Evolutionary conservation across 2,797 vertebrate species (phyloP).

Genomic region (Danionella dracula): DNA sequence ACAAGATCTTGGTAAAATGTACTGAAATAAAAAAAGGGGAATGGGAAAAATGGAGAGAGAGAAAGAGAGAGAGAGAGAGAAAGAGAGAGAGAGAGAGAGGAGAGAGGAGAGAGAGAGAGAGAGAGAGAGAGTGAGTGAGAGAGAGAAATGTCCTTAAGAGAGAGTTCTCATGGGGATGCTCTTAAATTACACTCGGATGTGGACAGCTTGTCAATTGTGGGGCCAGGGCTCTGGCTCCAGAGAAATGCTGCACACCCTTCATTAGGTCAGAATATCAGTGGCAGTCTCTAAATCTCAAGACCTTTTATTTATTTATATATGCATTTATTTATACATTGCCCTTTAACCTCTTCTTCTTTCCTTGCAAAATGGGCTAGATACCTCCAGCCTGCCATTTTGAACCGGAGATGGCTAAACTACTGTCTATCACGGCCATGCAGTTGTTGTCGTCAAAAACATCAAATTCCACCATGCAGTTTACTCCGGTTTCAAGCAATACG

Average conservation of each 20-base stretch:
- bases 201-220: slow-evolving; percentile 71
- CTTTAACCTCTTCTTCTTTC: slow-evolving; percentile 9
- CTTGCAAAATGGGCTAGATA: slow-evolving; percentile 4
- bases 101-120: slow-evolving; percentile 16
- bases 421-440: no score
- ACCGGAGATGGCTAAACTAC: slow-evolving; percentile 5
- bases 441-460: no score
- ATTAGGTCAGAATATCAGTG: slow-evolving; percentile 43
- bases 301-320: slow-evolving; percentile 48
- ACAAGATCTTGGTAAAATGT: no score
- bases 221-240: slow-evolving; percentile 48
- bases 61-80: slow-evolving; percentile 9
- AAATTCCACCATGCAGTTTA: no score
- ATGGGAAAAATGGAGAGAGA: slow-evolving; percentile 17
- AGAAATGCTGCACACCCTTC: slow-evolving; percentile 43
- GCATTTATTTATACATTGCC: slow-evolving; percentile 44
- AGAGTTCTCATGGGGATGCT: slow-evolving; percentile 56
- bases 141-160: slow-evolving; percentile 62
- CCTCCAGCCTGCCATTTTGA: slow-evolving; percentile 5
- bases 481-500: no score
- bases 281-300: slow-evolving; percentile 48
- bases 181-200: slow-evolving; percentile 69
- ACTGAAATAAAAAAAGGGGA: background rate
- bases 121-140: no score
- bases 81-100: background rate